Conservation (phyloP, 2,888 invertebrate genomes). For the Zaprionus lineosus region DNA sequence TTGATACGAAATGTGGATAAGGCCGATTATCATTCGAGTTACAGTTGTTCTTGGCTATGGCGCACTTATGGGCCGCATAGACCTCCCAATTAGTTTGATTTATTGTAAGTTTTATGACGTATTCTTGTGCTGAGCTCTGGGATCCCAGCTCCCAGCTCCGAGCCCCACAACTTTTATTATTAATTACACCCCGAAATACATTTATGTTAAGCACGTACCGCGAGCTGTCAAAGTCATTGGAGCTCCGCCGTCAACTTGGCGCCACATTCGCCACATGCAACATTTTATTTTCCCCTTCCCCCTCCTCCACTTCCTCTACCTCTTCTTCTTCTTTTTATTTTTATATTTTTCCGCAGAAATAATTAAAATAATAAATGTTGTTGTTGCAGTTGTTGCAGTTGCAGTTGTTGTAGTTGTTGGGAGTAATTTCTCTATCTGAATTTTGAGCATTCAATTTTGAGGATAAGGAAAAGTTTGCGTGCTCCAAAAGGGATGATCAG, state of each 20-base stretch:
- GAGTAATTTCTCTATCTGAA: constrained; percentile 45
- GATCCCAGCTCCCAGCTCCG: no score
- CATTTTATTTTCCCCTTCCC: constrained; percentile 51
- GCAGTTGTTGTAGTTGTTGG: constrained; percentile 5
- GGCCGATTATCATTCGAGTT: no score
- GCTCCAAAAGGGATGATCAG: constrained; percentile 33
- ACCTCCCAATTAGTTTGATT: constrained; percentile 54
- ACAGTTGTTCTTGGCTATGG: no score
- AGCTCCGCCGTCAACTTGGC: constrained; percentile 61
- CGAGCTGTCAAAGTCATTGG: constrained; percentile 68
- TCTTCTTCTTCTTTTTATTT: background rate
- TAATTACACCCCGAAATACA: constrained; percentile 62
- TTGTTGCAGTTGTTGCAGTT: no score
- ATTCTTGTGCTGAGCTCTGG: background rate
- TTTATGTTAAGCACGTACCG: constrained; percentile 67
- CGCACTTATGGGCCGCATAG: no score
- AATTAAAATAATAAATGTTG: constrained; percentile 67
- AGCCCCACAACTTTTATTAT: constrained; percentile 39
- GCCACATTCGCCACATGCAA: constrained; percentile 60
- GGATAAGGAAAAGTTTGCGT: constrained; percentile 46
- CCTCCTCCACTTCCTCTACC: no score
- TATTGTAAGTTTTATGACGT: constrained; percentile 24
- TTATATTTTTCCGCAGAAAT: constrained; percentile 45
- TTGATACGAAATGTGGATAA: no score
- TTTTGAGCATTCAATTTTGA: constrained; percentile 37